Base-by-base conservation (phyloP, 2,888 invertebrate genomes). In the Dorcus hopei region DNA sequence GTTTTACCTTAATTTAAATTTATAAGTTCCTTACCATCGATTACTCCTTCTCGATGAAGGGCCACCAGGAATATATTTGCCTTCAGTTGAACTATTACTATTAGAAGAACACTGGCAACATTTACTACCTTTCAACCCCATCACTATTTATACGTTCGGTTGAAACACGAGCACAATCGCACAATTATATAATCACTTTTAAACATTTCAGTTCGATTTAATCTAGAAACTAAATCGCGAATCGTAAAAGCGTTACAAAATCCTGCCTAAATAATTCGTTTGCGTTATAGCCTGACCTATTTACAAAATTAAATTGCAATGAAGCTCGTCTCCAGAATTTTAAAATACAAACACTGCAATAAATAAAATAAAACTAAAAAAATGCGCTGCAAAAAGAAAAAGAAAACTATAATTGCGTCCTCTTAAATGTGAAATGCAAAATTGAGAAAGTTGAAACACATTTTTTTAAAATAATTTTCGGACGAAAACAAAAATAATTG, bases 51-150 rank as follows among this genome's bases (percentile, higher is more conserved):
- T 40, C 9, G 57, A 49, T 40, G 58, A 42, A 52, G 39, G 49
- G 42, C 59, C 55, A 1, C 14, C 1, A 48, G 52, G 43, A 16
- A 52, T 61, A 48, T 74, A 70, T 57, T 71, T 72, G 16, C 69
- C 68, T 54, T 73, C 73, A 16, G 16, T 45, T 9, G 26, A 33
- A 33, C 26, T 7, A 14, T 68, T 69, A 62, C 71, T 73, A 49
- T 70, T 70, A 53, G 74, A 73, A 53, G 74, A 73, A 68, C 79
- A 79, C 65, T 75, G 76, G 65, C 79, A 79, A 65, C 79, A 79
- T 66, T 77, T 78, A 56, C 77, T 77, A 38, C 79, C 78, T 71
- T 78, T 79, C 62, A 77, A 77, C 51, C 79, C 79, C 79, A 79
- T 79, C 9, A 56, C 52, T 54, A 53, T 50, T 54, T 59, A 40